Conservation (phyloP, 2,888 invertebrate species). For the Watsonalla binaria region DNA sequence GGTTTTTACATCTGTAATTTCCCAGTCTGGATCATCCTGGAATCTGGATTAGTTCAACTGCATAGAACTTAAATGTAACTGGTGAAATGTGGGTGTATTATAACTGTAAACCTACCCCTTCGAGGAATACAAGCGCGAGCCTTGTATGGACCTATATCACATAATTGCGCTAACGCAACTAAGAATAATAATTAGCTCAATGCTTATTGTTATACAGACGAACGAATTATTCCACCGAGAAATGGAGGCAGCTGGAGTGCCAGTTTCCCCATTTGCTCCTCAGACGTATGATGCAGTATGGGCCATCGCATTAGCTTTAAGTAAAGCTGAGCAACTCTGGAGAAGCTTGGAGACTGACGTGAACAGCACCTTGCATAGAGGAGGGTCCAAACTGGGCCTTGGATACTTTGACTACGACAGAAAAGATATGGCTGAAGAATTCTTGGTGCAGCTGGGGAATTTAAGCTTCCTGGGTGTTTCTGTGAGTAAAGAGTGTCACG, state of each 20-base stretch:
- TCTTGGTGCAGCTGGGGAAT: slow-evolving; percentile 84
- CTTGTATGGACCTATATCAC: no score
- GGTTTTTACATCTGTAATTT: no score
- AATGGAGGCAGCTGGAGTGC: slow-evolving; percentile 72
- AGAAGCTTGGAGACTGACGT: slow-evolving; percentile 40
- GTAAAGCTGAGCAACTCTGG: slow-evolving; percentile 81
- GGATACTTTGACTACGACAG: slow-evolving; percentile 85
- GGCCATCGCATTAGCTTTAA: slow-evolving; percentile 90
- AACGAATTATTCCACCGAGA: slow-evolving; percentile 81
- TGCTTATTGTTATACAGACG: slow-evolving; percentile 64
- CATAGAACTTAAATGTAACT: no score
- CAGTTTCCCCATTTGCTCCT: slow-evolving; percentile 83
- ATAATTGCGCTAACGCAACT: no score
- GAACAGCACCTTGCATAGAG: slow-evolving; percentile 31
- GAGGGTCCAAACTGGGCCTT: slow-evolving; percentile 49
- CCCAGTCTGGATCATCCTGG: no score
- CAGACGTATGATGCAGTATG: slow-evolving; percentile 95
- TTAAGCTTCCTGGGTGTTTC: slow-evolving; percentile 91
- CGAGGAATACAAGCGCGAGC: no score
- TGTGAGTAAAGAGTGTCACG: slow-evolving; percentile 76
- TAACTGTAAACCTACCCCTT: no score
- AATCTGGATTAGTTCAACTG: no score
- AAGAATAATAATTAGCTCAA: not conserved
- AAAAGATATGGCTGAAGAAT: slow-evolving; percentile 84
- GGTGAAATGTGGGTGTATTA: no score